A percentile compares a stretch with the other conserved stretches of the same genome.
phyloP scores from a whole-genome alignment of 2,113 vertebrate genomes.

The Tragelaphus strepsiceros region DNA sequence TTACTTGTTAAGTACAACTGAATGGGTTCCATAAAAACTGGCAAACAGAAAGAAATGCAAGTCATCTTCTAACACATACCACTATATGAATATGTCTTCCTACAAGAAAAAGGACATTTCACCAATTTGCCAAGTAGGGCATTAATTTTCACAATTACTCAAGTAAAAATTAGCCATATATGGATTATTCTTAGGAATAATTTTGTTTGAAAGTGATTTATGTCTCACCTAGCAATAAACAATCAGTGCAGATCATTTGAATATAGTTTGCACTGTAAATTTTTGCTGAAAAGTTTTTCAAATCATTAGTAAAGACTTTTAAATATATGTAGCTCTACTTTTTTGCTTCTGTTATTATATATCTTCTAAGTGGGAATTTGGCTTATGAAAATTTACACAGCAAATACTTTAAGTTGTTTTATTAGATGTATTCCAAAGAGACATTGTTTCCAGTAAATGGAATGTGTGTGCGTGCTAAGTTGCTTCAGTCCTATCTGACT shows the following conservation, averaged over 20 bases:
- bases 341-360: neutral
- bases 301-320: neutral
- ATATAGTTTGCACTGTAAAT: neutral
- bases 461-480: neutral
- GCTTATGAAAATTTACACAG: neutral
- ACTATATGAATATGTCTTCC: neutral
- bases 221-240: slow-evolving; percentile 9
- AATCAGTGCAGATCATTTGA: neutral
- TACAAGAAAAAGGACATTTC: neutral
- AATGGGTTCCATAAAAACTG: neutral
- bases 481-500: neutral
- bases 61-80: neutral
- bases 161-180: slow-evolving; percentile 7
- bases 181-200: slow-evolving; percentile 36
- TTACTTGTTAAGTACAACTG: neutral
- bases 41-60: neutral
- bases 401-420: neutral
- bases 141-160: slow-evolving; percentile 27
- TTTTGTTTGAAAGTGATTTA: slow-evolving; percentile 49
- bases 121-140: neutral
- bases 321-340: neutral
- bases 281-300: neutral
- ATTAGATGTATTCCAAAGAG: neutral
- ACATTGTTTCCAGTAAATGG: neutral
- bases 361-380: neutral